Evolutionary conservation across 2,888 invertebrate species (phyloP).

Genomic region (Petrolisthes cinctipes): DNA sequence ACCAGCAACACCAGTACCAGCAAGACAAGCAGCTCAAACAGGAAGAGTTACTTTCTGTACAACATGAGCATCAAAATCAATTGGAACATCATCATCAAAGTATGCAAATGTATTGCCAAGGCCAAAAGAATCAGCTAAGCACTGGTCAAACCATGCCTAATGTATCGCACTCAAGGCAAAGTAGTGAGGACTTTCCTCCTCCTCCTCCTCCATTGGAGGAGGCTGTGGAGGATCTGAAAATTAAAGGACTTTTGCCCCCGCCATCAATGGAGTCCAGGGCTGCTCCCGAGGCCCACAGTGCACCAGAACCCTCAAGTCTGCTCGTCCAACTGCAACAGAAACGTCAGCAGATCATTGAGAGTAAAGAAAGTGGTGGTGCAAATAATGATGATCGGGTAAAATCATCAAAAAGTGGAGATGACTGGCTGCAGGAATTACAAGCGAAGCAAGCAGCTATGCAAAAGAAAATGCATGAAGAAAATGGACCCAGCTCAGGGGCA

Average conservation of each 20-base stretch:
- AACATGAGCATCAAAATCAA: constrained; percentile 30
- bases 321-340: constrained; percentile 67
- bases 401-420: constrained; percentile 72
- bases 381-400: constrained; percentile 54
- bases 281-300: constrained; percentile 42
- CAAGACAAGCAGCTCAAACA: constrained; percentile 15
- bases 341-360: constrained; percentile 71
- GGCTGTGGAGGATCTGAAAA: constrained; percentile 64
- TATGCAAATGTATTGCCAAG: constrained; percentile 11
- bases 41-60: background rate
- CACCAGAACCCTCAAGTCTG: constrained; percentile 61
- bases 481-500: constrained; percentile 45
- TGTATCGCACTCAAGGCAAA: constrained; percentile 84
- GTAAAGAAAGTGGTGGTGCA: constrained; percentile 65
- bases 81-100: constrained; percentile 30
- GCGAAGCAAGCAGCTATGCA: constrained; percentile 77
- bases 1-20: constrained; percentile 31
- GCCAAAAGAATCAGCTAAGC: constrained; percentile 19
- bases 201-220: constrained; percentile 75
- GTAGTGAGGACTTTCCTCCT: constrained; percentile 90
- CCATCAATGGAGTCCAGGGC: constrained; percentile 50
- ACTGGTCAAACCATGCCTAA: constrained; percentile 78
- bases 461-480: constrained; percentile 70
- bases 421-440: constrained; percentile 84
- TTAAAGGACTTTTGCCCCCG: constrained; percentile 56